These are phyloP conservation scores for Odobenus rosmarus DNA, from an alignment of 2,113 vertebrate genomes.

Conservation along the genomic window DNA sequence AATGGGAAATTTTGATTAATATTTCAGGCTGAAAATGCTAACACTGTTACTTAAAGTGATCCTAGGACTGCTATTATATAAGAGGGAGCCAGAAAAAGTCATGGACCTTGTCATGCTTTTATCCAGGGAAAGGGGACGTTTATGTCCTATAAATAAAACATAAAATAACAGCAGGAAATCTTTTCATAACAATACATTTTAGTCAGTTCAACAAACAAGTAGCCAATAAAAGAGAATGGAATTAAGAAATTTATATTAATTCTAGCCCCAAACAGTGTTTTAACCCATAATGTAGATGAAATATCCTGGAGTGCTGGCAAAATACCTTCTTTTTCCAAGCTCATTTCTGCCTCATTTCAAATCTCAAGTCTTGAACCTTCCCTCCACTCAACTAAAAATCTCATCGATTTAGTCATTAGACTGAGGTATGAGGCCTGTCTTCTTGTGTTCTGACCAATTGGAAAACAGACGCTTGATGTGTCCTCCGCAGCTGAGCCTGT, in stretches of 20 bases:
- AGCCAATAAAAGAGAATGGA: not conserved
- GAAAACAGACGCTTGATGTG: fast-evolving
- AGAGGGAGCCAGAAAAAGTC: not conserved
- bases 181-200: not conserved
- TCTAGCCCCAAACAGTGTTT: not conserved
- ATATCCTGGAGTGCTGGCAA: not conserved
- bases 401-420: not conserved
- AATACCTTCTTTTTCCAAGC: not conserved
- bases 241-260: not conserved
- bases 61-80: not conserved
- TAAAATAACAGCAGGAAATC: not conserved
- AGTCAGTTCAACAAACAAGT: not conserved
- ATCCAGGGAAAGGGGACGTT: not conserved
- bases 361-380: not conserved
- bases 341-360: not conserved
- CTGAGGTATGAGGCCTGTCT: not conserved
- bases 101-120: not conserved
- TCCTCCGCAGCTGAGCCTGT: fast-evolving
- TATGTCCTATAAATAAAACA: not conserved
- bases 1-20: not conserved
- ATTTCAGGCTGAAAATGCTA: not conserved
- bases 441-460: not conserved
- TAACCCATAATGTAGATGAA: not conserved
- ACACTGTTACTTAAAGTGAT: not conserved
- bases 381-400: not conserved